These are phyloP conservation scores for Arctopsyche grandis DNA, from an alignment of 1,140 invertebrate species.

Conservation along the genomic window DNA sequence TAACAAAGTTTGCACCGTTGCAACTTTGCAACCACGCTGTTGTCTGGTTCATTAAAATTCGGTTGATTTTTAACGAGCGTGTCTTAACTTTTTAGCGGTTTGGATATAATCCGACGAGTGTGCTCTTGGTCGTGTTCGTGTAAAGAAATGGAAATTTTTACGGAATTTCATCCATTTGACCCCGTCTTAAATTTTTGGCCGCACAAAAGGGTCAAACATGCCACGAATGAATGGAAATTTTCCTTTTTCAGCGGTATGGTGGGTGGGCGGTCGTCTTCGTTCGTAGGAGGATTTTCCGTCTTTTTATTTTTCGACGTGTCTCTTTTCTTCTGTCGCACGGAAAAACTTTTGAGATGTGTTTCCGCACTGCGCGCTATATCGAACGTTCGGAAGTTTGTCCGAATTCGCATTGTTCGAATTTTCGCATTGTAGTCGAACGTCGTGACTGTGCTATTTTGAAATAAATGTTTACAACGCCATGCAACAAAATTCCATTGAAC, in stretches of 20 bases:
- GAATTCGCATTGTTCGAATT: too few relatives aligned
- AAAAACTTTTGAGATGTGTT: constrained; percentile 7
- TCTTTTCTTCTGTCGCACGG: background rate
- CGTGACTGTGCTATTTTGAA: too few relatives aligned
- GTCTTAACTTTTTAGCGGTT: too few relatives aligned
- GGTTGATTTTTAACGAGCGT: too few relatives aligned
- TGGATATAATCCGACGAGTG: background rate
- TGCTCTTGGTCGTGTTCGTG: background rate
- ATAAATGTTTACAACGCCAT: too few relatives aligned
- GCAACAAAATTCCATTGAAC: too few relatives aligned
- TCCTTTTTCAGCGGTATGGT: background rate
- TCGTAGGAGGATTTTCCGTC: background rate
- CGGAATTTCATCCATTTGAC: background rate
- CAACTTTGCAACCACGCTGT: too few relatives aligned
- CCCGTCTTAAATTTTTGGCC: background rate
- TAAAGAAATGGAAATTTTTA: background rate
- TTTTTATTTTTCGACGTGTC: constrained; percentile 1
- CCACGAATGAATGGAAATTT: constrained; percentile 10
- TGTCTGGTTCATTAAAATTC: too few relatives aligned
- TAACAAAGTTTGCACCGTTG: too few relatives aligned
- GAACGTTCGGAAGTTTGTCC: too few relatives aligned
- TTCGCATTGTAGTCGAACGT: too few relatives aligned
- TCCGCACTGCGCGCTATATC: background rate
- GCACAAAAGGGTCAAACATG: background rate
- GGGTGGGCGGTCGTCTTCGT: too few relatives aligned